Evolutionary conservation across 2,797 vertebrate species (phyloP), one percentile per base, ranked within the genome.

Genomic region (Iguana delicatissima): DNA sequence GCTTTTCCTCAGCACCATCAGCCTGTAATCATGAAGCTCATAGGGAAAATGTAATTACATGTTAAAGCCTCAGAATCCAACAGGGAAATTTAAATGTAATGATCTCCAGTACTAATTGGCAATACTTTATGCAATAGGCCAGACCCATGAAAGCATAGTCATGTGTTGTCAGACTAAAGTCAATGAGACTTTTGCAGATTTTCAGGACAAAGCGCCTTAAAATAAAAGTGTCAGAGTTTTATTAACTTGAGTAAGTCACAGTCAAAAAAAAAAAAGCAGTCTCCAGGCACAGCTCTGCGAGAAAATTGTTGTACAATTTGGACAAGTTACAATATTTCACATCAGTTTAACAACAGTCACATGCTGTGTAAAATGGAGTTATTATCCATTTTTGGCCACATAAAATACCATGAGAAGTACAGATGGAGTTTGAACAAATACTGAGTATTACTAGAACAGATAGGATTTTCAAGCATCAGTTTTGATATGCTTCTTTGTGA

Each of bases 1-100:
- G 64, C 22, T 74, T 67, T 64, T 83, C n/a, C 62, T 46, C 50
- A 52, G 3, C 20, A 16, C 73, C 42, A 50, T 83, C 52, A 50
- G 16, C 52, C 18, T 69, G 80, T 80, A 85, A 72, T 85, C 26
- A 80, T 85, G 59, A 85, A 89, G 38, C 38, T 90, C 26, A 86
- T 13, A 85, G 59, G 59, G 50, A 85, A 89, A 80, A 89, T 72
- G 35, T 85, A 74, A 84, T 77, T 52, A 79, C 74, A 89, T 85
- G 64, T 85, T 89, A 46, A 85, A 89, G 64, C 2, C 76, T 85
- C 50, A 14, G 18, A 79, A 57, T 85, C 74, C 82, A 89, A 69
- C 24, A 80, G 50, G 46, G 42, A 89, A 89, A 89, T 89, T 38
- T 83, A 74, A 89, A 89, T 84, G 50, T 20, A 80, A n/a, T 85